phyloP scores from a whole-genome alignment of 2,113 vertebrate genomes.

The Pogona vitticeps region DNA sequence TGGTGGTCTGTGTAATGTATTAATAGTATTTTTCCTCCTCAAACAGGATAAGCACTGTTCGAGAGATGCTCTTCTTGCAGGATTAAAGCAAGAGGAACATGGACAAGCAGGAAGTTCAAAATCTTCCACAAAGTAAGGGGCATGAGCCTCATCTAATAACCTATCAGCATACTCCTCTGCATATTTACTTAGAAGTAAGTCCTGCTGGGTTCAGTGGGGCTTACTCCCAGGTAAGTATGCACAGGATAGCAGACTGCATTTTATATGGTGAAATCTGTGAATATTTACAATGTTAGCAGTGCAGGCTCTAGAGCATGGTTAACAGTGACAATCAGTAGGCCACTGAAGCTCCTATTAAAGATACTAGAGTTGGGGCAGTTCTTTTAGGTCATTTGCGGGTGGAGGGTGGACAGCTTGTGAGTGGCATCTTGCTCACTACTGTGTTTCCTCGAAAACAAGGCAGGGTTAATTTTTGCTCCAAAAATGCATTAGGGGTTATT shows the following conservation, averaged over 20 bases:
- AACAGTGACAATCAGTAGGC: neutral
- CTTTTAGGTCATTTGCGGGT: no score
- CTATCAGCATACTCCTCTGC: neutral
- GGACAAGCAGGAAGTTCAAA: constrained; percentile 90
- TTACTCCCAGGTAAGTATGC: neutral
- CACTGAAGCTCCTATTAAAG: neutral
- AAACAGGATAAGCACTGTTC: constrained; percentile 98
- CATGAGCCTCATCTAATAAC: constrained; percentile 17
- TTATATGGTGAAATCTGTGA: neutral
- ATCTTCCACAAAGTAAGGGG: constrained; percentile 87
- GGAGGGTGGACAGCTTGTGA: neutral
- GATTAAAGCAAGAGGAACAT: constrained; percentile 93
- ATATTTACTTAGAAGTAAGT: neutral
- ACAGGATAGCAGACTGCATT: neutral
- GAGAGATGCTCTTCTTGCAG: constrained; percentile 94
- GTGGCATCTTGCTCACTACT: neutral
- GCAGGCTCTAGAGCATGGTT: neutral
- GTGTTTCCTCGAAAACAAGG: no score
- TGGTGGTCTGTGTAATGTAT: neutral
- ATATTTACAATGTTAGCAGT: neutral
- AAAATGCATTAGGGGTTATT: no score
- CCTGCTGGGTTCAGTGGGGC: neutral
- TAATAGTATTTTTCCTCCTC: constrained; percentile 36
- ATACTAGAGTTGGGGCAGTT: neutral
- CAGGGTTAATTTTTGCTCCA: no score